Conservation (phyloP, 2,888 invertebrate genomes). For the Didymodactylos carnosus region DNA sequence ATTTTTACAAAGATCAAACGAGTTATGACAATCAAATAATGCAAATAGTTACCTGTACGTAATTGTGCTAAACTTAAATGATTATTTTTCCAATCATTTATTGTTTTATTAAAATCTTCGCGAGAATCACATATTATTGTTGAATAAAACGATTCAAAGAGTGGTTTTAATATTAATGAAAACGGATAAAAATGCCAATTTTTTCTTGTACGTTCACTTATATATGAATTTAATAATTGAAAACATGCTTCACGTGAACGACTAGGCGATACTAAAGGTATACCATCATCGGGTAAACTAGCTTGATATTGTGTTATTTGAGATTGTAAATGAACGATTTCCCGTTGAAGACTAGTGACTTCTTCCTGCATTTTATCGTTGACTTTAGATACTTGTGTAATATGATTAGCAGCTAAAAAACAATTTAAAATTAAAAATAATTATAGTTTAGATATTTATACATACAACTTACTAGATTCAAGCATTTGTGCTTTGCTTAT, state of each 20-base stretch:
- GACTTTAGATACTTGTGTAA: slow-evolving; percentile 64
- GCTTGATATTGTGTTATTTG: slow-evolving; percentile 85
- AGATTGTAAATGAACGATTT: slow-evolving; percentile 60
- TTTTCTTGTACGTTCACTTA: slow-evolving; percentile 58
- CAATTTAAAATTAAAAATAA: neutral
- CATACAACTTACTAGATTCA: slow-evolving; percentile 50
- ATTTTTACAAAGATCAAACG: too few species aligned
- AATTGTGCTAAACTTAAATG: slow-evolving; percentile 81
- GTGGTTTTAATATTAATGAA: slow-evolving; percentile 66
- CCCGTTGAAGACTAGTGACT: slow-evolving; percentile 62
- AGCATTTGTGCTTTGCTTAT: slow-evolving; percentile 71
- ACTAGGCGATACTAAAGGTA: slow-evolving; percentile 72
- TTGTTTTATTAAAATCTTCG: slow-evolving; percentile 72
- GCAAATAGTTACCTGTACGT: slow-evolving; percentile 71
- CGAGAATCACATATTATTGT: slow-evolving; percentile 74
- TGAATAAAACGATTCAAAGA: slow-evolving; percentile 71
- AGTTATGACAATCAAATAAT: too few species aligned
- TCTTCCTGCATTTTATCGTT: slow-evolving; percentile 67
- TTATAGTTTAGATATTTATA: neutral
- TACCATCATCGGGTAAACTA: slow-evolving; percentile 79
- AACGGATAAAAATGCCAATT: slow-evolving; percentile 99
- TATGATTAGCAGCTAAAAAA: slow-evolving; percentile 55
- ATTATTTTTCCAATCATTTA: slow-evolving; percentile 80
- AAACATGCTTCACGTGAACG: slow-evolving; percentile 40
- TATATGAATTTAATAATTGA: slow-evolving; percentile 67